These are phyloP conservation scores for Aphrophora alni DNA, from an alignment of 2,888 invertebrate species.

Conservation along the genomic window DNA sequence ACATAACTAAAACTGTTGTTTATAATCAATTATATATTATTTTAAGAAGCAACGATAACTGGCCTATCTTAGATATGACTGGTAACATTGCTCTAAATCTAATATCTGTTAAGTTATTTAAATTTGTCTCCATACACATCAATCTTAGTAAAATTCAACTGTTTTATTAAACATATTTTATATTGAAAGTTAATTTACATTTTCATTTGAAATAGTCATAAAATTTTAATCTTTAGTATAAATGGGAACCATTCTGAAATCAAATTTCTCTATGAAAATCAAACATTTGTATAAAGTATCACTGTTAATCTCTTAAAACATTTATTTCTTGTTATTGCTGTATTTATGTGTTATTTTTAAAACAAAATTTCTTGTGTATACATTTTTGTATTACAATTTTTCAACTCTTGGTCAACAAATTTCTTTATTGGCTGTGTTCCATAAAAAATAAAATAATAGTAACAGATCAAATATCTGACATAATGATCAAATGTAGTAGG, in stretches of 20 bases:
- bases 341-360: neutral
- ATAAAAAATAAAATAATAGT: neutral
- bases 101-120: too few relatives aligned
- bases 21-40: too few relatives aligned
- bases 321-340: neutral
- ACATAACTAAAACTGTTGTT: too few relatives aligned
- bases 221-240: too few relatives aligned
- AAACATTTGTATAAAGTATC: neutral
- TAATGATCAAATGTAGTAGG: neutral
- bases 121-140: too few relatives aligned
- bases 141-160: too few relatives aligned
- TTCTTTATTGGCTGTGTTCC: neutral
- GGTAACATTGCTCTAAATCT: too few relatives aligned
- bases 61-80: too few relatives aligned
- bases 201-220: too few relatives aligned
- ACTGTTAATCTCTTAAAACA: neutral
- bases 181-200: too few relatives aligned
- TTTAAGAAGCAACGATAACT: too few relatives aligned
- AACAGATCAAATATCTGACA: neutral
- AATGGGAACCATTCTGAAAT: neutral
- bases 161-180: too few relatives aligned
- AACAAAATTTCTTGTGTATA: neutral
- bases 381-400: neutral
- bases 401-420: neutral
- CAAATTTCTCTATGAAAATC: neutral